Conservation (phyloP, 2,113 vertebrate genomes). For the Gymnarchus niloticus region DNA sequence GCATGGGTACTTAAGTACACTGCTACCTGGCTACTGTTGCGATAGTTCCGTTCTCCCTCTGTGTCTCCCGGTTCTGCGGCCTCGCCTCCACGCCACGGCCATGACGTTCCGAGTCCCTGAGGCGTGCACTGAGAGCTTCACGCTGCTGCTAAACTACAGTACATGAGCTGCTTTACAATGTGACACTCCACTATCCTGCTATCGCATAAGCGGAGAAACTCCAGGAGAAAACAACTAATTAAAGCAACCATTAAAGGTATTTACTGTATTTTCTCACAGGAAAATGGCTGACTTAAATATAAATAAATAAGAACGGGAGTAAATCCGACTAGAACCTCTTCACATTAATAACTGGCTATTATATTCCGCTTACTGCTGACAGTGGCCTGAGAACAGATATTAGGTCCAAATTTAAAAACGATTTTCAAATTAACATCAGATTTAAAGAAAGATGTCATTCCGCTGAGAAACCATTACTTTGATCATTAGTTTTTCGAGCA, state of each 20-base stretch:
- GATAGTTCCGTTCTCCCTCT: background rate
- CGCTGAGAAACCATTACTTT: background rate
- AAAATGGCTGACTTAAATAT: slow-evolving; percentile 7
- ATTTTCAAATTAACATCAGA: background rate
- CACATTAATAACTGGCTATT: slow-evolving; percentile 17
- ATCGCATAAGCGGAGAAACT: background rate
- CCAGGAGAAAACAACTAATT: background rate
- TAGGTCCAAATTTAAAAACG: background rate
- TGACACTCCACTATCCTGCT: background rate
- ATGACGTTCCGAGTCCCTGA: background rate
- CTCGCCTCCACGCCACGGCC: background rate
- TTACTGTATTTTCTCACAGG: slow-evolving; percentile 1
- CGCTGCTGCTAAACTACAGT: background rate
- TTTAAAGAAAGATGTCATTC: background rate
- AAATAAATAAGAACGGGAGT: background rate
- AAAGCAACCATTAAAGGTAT: background rate
- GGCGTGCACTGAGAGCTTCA: background rate
- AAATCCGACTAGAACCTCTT: slow-evolving; percentile 14
- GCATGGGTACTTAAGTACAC: background rate
- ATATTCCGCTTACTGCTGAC: slow-evolving; percentile 11
- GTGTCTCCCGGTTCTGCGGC: background rate
- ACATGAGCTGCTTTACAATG: background rate
- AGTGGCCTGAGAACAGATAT: slow-evolving; percentile 1
- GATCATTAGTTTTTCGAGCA: slow-evolving; percentile 8
- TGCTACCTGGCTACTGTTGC: background rate